A percentile compares a stretch with the other conserved stretches of the same genome.
phyloP scores from a whole-genome alignment of 2,113 vertebrate species.

The Anoplopoma fimbria region DNA sequence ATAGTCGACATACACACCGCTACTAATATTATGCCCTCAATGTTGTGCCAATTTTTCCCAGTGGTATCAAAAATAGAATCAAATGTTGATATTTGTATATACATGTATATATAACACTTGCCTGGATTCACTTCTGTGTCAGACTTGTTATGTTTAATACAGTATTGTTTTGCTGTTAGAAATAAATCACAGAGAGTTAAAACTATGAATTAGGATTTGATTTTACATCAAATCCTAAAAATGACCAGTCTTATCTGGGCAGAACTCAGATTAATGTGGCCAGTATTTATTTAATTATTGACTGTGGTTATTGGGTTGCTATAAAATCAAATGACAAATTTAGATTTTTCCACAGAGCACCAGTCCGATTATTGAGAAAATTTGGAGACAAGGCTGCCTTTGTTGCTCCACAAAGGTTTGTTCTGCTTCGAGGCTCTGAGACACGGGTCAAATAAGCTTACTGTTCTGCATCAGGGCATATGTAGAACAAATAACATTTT shows the following conservation, averaged over 20 bases:
- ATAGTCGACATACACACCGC: not conserved
- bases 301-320: not conserved
- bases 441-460: not conserved
- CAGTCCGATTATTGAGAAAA: not conserved
- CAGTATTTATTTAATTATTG: not conserved
- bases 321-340: conserved; percentile 10
- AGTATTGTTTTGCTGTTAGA: no score
- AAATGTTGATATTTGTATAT: not conserved
- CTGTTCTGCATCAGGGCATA: no score
- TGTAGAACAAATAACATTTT: not conserved
- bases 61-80: not conserved
- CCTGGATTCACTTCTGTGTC: not conserved
- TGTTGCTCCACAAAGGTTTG: not conserved
- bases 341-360: not conserved
- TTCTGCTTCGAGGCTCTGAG: not conserved
- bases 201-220: conserved; percentile 12
- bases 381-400: not conserved
- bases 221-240: not conserved
- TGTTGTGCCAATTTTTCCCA: not conserved
- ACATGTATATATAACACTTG: no score
- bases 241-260: not conserved
- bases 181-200: not conserved
- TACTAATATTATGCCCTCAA: not conserved
- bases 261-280: not conserved
- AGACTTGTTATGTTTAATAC: not conserved